Percentiles rank a stretch among this genome's conserved stretches.
phyloP scores from a whole-genome alignment of 53 echinoderm and acorn worm species.

The Temnopleurus reevesii region DNA sequence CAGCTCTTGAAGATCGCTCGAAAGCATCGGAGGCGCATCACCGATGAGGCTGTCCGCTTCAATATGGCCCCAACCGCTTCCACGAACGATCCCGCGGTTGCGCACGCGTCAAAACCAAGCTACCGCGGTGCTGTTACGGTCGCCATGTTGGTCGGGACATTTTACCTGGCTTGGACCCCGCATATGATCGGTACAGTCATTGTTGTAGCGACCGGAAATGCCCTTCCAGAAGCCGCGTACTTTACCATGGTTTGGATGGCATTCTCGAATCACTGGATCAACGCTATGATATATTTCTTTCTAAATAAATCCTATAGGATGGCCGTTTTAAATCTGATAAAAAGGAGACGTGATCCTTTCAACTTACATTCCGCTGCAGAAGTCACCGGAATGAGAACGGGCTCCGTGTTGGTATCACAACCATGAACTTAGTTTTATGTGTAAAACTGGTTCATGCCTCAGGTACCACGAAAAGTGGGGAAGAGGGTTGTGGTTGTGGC shows the following conservation, averaged over 20 bases:
- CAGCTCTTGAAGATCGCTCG: conserved; percentile 12
- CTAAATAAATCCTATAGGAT: conserved; percentile 31
- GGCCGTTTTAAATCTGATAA: conserved; percentile 18
- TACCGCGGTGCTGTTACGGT: conserved; percentile 44
- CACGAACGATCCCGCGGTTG: neutral
- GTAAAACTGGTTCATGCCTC: no score
- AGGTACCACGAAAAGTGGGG: no score
- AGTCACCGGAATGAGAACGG: no score
- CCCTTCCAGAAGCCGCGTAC: conserved; percentile 45
- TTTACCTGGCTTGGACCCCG: conserved; percentile 49
- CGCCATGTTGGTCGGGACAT: conserved; percentile 19
- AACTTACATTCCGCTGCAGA: neutral
- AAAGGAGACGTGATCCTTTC: neutral
- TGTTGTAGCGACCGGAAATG: neutral
- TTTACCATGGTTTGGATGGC: conserved; percentile 51
- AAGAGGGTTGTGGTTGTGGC: no score
- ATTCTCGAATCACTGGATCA: conserved; percentile 52
- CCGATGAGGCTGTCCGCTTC: neutral
- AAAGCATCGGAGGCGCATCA: conserved; percentile 33
- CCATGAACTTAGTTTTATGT: no score
- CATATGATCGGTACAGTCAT: conserved; percentile 26
- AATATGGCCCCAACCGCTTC: neutral
- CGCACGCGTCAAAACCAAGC: conserved; percentile 1
- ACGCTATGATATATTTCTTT: conserved; percentile 50
- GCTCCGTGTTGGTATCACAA: no score